Evolutionary conservation across 2,888 invertebrate genomes (phyloP).

Genomic region (Drosophila lutescens): DNA sequence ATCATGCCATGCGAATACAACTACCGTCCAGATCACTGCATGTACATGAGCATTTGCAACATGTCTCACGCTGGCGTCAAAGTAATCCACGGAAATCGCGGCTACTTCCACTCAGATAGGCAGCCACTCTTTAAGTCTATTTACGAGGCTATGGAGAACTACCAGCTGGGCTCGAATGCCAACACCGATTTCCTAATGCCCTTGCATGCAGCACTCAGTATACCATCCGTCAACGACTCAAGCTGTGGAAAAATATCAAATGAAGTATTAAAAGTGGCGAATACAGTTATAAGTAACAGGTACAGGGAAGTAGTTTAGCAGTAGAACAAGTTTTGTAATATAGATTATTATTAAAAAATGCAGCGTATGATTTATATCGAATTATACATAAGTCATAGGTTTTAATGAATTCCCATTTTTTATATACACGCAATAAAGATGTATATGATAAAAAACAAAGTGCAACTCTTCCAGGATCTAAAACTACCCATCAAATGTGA

Average conservation of each 20-base stretch:
- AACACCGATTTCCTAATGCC: constrained; percentile 72
- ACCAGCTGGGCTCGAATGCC: constrained; percentile 86
- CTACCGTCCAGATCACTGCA: constrained; percentile 97
- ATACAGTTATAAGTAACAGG: constrained; percentile 82
- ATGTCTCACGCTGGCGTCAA: constrained; percentile 87
- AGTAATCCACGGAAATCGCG: constrained; percentile 94
- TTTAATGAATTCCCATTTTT: neutral
- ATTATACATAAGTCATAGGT: constrained; percentile 5
- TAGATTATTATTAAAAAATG: constrained; percentile 18
- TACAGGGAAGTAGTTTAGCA: constrained; percentile 11
- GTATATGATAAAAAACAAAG: neutral
- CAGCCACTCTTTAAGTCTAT: constrained; percentile 93
- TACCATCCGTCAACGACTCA: constrained; percentile 86
- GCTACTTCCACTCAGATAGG: constrained; percentile 93
- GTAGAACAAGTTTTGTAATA: neutral
- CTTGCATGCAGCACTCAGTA: constrained; percentile 84
- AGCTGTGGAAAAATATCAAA: constrained; percentile 88
- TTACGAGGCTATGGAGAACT: constrained; percentile 86
- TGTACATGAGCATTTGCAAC: constrained; percentile 95
- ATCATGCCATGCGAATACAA: constrained; percentile 94
- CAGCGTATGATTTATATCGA: constrained; percentile 5
- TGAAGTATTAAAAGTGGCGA: constrained; percentile 85
- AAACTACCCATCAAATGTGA: too few species aligned
- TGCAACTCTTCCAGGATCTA: too few species aligned
- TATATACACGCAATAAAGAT: constrained; percentile 10